A percentile compares a stretch with the other conserved stretches of the same genome.
Conservation (phyloP, 2,113 vertebrate genomes). For the Cololabis saira region DNA sequence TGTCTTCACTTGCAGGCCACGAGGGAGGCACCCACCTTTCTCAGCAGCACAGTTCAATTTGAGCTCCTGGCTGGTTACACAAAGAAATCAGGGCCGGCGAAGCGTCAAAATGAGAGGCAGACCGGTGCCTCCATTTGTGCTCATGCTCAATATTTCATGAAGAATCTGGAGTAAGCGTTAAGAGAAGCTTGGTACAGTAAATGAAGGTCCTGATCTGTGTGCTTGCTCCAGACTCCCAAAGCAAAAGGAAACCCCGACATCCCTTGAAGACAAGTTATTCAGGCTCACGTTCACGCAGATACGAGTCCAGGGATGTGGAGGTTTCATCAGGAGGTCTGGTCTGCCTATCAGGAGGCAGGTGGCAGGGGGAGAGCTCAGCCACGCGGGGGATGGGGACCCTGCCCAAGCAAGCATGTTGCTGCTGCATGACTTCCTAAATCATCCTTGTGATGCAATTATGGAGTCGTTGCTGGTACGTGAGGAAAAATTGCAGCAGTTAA, state of each 20-base stretch:
- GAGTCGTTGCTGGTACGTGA: constrained; percentile 10
- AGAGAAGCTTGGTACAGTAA: constrained; percentile 24
- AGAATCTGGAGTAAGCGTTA: constrained; percentile 27
- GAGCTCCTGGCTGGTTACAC: constrained; percentile 32
- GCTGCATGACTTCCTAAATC: constrained; percentile 41
- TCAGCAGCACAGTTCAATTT: neutral
- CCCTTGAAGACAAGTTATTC: neutral
- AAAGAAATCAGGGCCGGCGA: constrained; percentile 38
- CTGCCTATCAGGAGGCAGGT: constrained; percentile 56
- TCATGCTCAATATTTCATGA: constrained; percentile 75
- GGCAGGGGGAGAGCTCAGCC: constrained; percentile 26
- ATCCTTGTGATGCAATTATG: constrained; percentile 15
- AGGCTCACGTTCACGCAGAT: neutral
- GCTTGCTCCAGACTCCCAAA: neutral
- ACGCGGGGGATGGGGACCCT: constrained; percentile 55
- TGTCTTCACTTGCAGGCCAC: neutral
- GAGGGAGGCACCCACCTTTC: neutral
- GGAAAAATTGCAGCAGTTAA: constrained; percentile 25
- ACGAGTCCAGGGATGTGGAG: constrained; percentile 7
- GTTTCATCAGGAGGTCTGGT: constrained; percentile 34
- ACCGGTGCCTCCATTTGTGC: constrained; percentile 60
- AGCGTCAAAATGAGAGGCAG: constrained; percentile 34
- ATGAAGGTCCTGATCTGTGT: constrained; percentile 12
- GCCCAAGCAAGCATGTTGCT: constrained; percentile 50
- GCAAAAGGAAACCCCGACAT: neutral